Percentiles rank a stretch among this genome's conserved stretches.
Conservation (phyloP, 2,113 vertebrate species). For the Callocephalon fimbriatum region DNA sequence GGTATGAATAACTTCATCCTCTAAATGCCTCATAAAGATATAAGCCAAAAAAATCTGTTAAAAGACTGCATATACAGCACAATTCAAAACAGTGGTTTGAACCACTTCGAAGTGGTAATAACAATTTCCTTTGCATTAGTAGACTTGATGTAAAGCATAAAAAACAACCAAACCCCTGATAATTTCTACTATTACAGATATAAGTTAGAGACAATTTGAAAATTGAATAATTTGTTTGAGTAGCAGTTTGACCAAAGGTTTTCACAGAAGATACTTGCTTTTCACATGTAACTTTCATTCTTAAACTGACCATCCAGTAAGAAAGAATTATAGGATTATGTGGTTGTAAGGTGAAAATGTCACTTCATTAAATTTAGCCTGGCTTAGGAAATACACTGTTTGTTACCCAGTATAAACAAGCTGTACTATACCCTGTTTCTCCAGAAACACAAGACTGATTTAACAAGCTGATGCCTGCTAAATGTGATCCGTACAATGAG, state of each 20-base stretch:
- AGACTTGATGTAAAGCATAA: neutral
- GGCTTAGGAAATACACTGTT: neutral
- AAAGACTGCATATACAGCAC: neutral
- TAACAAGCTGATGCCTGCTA: neutral
- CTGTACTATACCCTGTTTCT: neutral
- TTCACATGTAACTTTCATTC: neutral
- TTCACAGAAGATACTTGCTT: neutral
- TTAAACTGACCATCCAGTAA: neutral
- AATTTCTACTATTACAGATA: neutral
- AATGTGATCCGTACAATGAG: neutral
- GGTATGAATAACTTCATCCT: neutral
- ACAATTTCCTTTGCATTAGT: neutral
- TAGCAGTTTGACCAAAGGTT: neutral
- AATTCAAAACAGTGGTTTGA: neutral
- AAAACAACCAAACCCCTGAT: neutral
- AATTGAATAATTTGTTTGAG: neutral
- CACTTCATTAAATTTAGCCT: neutral
- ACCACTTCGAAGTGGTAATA: neutral
- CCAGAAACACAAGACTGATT: neutral
- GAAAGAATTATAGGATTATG: neutral
- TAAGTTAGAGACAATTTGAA: neutral
- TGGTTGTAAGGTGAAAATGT: fast-evolving
- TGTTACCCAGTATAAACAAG: neutral
- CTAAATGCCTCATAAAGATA: neutral
- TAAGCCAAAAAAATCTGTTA: neutral